These are phyloP conservation scores for Tinea pellionella DNA, from an alignment of 2,888 invertebrate species.

Conservation along the genomic window DNA sequence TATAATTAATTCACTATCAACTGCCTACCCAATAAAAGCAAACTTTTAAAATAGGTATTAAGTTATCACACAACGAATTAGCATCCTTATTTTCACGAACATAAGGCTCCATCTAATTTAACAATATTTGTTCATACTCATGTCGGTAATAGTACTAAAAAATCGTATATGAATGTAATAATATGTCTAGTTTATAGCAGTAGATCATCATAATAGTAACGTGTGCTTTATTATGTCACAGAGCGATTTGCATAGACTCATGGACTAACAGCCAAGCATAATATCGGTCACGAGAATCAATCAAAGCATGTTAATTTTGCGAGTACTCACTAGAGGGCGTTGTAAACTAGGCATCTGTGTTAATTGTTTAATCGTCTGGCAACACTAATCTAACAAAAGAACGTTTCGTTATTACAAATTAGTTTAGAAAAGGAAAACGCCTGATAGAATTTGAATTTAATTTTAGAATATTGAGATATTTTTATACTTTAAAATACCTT, in stretches of 20 bases:
- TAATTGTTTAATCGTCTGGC: not conserved
- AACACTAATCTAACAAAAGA: not conserved
- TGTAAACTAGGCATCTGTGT: not conserved
- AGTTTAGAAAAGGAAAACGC: not conserved
- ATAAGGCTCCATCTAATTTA: too few species aligned
- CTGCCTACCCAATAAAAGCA: too few species aligned
- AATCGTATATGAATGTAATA: not conserved
- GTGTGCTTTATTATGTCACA: not conserved
- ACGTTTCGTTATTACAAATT: not conserved
- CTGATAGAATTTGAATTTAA: not conserved
- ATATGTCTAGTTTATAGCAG: not conserved
- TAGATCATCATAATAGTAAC: too few species aligned
- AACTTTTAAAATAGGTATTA: too few species aligned
- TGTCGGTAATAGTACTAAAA: too few species aligned
- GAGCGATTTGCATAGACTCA: not conserved
- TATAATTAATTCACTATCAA: too few species aligned
- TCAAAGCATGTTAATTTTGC: not conserved
- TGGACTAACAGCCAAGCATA: not conserved
- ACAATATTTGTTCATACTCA: too few species aligned
- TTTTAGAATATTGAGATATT: not conserved
- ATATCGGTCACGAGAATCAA: conserved; percentile 3
- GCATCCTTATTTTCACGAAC: too few species aligned
- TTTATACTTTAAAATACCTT: not conserved
- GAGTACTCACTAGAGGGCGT: not conserved
- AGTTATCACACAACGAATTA: too few species aligned